A percentile compares a stretch with the other conserved stretches of the same genome.
Evolutionary conservation across 2,888 invertebrate genomes (phyloP).

Genomic region (Aspidiotus rigidus): DNA sequence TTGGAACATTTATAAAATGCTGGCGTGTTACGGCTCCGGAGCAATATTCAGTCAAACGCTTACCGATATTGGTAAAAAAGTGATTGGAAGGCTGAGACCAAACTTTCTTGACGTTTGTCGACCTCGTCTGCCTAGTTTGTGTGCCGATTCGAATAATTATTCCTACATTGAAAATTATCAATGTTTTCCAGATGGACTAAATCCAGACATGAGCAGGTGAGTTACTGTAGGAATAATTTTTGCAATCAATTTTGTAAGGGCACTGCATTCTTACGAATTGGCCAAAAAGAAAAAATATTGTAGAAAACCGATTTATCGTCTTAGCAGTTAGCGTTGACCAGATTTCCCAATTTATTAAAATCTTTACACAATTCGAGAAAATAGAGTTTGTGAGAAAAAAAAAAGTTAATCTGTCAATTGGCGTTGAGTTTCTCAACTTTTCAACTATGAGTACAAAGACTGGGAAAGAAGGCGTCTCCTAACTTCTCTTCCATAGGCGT

Average conservation of each 20-base stretch:
- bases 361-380: too few relatives aligned
- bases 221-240: too few relatives aligned
- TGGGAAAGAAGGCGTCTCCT: too few relatives aligned
- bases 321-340: too few relatives aligned
- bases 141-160: too few relatives aligned
- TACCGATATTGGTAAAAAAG: slow-evolving; percentile 89
- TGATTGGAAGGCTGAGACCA: slow-evolving; percentile 83
- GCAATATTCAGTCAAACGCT: slow-evolving; percentile 72
- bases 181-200: slow-evolving; percentile 45
- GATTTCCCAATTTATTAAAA: too few relatives aligned
- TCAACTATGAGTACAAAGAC: too few relatives aligned
- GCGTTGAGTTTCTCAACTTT: not conserved
- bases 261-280: too few relatives aligned
- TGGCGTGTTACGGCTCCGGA: slow-evolving; percentile 80
- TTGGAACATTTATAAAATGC: slow-evolving; percentile 53
- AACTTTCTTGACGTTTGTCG: slow-evolving; percentile 86
- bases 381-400: not conserved
- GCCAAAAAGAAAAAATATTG: too few relatives aligned
- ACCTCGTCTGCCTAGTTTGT: slow-evolving; percentile 50
- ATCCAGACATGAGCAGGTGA: slow-evolving; percentile 19
- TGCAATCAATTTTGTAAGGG: too few relatives aligned
- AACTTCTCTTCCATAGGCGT: not conserved
- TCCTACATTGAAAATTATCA: slow-evolving; percentile 49
- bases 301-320: too few relatives aligned
- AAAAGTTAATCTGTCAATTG: not conserved